Evolutionary conservation across 2,888 invertebrate species (phyloP).

Genomic region (Drosophila neutralis): DNA sequence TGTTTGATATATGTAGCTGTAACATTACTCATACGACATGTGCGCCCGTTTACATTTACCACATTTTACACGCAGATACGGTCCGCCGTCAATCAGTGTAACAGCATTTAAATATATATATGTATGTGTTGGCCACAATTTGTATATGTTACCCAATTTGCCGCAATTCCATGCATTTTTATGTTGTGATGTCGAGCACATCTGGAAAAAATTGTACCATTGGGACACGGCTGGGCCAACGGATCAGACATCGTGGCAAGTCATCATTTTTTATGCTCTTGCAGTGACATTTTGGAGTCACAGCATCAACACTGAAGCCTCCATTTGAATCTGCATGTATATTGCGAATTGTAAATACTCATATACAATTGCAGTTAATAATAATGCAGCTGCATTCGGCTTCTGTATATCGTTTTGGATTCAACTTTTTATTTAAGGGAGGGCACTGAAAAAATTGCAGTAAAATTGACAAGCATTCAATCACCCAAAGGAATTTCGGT

Average conservation of each 20-base stretch:
- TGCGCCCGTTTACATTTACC: constrained; percentile 20
- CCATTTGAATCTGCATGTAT: constrained; percentile 46
- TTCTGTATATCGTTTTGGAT: constrained; percentile 5
- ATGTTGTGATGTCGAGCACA: constrained; percentile 34
- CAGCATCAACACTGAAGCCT: constrained; percentile 2
- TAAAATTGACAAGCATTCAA: constrained; percentile 26
- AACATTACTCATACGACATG: constrained; percentile 74
- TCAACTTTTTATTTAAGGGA: background rate
- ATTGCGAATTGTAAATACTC: constrained; percentile 49
- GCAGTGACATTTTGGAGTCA: constrained; percentile 68
- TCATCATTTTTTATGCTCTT: constrained; percentile 76
- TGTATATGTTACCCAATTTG: constrained; percentile 34
- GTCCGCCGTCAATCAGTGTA: constrained; percentile 74
- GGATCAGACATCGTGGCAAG: constrained; percentile 72
- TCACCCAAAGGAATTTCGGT: constrained; percentile 17
- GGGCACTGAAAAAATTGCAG: background rate
- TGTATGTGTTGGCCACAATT: constrained; percentile 29
- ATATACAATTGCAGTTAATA: constrained; percentile 52
- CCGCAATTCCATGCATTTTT: constrained; percentile 69
- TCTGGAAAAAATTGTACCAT: constrained; percentile 60
- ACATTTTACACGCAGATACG: constrained; percentile 53
- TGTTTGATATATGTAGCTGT: constrained; percentile 30
- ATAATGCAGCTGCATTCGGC: constrained; percentile 40
- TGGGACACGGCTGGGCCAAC: constrained; percentile 51
- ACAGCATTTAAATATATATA: constrained; percentile 67